Evolutionary conservation across 2,797 vertebrate species (phyloP), one percentile per base, ranked within the genome.

Genomic region (Anisognathus igniventris): DNA sequence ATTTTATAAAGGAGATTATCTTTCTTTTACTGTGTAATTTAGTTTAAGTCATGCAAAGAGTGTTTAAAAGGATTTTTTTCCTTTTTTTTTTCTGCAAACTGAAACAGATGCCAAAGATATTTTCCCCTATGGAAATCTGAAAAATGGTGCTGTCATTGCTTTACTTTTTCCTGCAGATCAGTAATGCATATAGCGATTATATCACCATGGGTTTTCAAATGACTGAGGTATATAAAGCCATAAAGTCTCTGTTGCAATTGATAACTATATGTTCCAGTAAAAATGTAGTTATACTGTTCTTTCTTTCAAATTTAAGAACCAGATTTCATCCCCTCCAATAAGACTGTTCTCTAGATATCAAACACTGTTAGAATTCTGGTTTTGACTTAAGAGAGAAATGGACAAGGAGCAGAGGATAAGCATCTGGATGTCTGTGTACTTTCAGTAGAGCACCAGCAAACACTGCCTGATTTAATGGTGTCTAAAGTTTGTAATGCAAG

Each of bases 141-240:
- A 58, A 91, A 96, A 93, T 86, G 60, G n/a, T 68, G 60, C 40
- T 88, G 76, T 81, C 91, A 90, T 53, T 84, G 27, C 42, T 58
- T 86, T 66, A n/a, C 64, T 64, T 91, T 77, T 77, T 48, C 56
- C 70, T 81, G 74, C 27, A 86, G 92, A 91, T 86, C 61, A 84
- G 85, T 88, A 95, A 94, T 81, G 73, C 70, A 88, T 88, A 56
- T 37, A 86, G 89, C 6, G 56, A 94, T 96, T 88, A 91, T 70
- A 82, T 72, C 92, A 73, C 87, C 62, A 70, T 57, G 76, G 85
- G 87, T 88, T 92, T 76, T 94, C 85, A 96, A 88, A 91, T 80
- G 87, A 90, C 62, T 88, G 51, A 35, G 22, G 53, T 75, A 50
- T 75, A 86, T 53, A 48, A 91, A 92, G 50, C 25, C 75, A 73